A percentile compares a stretch with the other conserved stretches of the same genome.
phyloP scores from a whole-genome alignment of 2,797 vertebrate species.

The Eulemur albifrons region DNA sequence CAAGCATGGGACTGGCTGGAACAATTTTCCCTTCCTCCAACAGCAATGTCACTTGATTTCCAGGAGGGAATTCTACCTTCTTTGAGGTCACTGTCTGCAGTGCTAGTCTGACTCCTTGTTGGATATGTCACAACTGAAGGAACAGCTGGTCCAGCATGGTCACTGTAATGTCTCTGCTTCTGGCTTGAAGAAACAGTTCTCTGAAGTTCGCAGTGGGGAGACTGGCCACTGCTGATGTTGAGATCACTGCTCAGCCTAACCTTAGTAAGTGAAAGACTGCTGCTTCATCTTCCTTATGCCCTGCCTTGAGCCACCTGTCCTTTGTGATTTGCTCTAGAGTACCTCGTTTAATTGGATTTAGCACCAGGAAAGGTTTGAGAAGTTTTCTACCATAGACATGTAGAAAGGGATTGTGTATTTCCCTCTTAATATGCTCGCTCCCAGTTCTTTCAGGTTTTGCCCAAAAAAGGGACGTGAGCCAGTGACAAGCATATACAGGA shows the following conservation, averaged over 20 bases:
- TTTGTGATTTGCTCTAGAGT: constrained; percentile 99
- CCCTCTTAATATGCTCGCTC: constrained; percentile 96
- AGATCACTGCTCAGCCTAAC: constrained; percentile 95
- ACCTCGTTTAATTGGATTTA: constrained; percentile 96
- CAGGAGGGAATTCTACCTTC: no score
- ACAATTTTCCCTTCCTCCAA: constrained; percentile 88
- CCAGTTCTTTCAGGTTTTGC: constrained; percentile 98
- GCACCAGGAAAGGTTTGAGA: constrained; percentile 97
- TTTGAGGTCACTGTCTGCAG: no score
- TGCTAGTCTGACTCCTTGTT: no score
- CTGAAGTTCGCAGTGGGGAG: constrained; percentile 90
- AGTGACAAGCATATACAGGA: constrained; percentile 97
- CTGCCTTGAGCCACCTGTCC: constrained; percentile 98
- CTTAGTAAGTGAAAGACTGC: constrained; percentile 93
- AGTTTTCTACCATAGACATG: constrained; percentile 99
- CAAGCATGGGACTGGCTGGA: constrained; percentile 94
- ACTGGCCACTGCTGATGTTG: constrained; percentile 87
- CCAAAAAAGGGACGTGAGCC: constrained; percentile 98
- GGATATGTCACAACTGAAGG: no score
- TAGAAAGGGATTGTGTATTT: constrained; percentile 99
- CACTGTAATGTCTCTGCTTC: constrained; percentile 97
- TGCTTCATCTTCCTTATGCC: constrained; percentile 95
- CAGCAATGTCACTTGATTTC: constrained; percentile 78
- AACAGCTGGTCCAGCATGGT: constrained; percentile 85
- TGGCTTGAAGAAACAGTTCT: constrained; percentile 95